Base-by-base conservation (phyloP, 2,113 vertebrate genomes). In the Nothobranchius kuhntae region DNA sequence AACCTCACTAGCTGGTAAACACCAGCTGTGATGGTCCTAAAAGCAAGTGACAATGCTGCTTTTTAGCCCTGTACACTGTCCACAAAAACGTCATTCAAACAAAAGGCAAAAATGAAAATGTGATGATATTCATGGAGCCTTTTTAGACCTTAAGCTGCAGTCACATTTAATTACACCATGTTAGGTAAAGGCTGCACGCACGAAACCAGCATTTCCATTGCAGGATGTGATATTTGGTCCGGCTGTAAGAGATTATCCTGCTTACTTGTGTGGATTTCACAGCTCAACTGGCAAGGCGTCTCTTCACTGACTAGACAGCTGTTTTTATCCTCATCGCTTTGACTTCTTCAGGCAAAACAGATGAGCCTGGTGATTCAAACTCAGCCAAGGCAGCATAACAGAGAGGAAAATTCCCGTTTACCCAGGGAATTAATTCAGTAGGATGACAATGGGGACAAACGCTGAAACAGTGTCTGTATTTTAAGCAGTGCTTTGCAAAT, bases 201-300 rank as follows among this genome's bases (percentile, higher is more conserved):
- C 36, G 40, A 52, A 82, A 69, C 61, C 53, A 64, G 45, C 54
- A 70, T 76, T 79, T 80, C 45, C 73, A 76, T 72, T 68, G 60
- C 59, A 61, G 67, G 63, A 78, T 82, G 55, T 75, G 74, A 81
- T 85, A 78, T 85, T 80, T 76, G 64, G 81, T 82, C 73, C 68
- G 73, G 56, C 59, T 77, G 71, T 74, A 79, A 66, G 74, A 80
- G 75, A 88, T 86, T 85, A 87, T 73, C 69, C 76, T 73, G 73
- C 81, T 83, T 77, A 77, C 69, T 84, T 87, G 78, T 82, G 83
- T 81, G 77, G 78, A 83, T 87, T 89, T 89, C 80, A 89, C 83
- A 86, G 86, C 82, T 87, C 78, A 83, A 71, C 77, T 85, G 80
- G 75, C 71, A 71, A 86, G 55, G 52, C 75, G 42, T 72, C 66